A percentile compares a stretch with the other conserved stretches of the same genome.
These are phyloP conservation scores for Morelia viridis DNA, from an alignment of 2,797 vertebrate genomes.

Conservation along the genomic window DNA sequence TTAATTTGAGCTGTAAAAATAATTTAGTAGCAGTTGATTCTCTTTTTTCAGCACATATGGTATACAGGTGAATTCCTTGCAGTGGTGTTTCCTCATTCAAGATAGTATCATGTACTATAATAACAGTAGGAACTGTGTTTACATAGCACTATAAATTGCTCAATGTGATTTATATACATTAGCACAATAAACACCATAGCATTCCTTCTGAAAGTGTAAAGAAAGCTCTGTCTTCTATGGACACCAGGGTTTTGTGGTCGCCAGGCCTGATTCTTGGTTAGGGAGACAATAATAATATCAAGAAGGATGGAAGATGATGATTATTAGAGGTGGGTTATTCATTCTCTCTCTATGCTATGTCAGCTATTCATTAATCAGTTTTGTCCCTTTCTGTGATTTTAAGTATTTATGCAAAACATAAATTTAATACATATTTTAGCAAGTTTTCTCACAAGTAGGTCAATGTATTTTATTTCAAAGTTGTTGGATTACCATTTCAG, in stretches of 20 bases:
- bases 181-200: not conserved
- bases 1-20: slow-evolving; percentile 12
- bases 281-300: not conserved
- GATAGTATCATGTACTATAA: not conserved
- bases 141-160: not conserved
- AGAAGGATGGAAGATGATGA: not conserved
- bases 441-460: not conserved
- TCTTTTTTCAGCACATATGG: not conserved
- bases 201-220: not conserved
- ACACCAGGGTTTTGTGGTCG: not conserved
- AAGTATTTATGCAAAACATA: not conserved
- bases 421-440: not conserved
- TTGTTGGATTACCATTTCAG: not conserved
- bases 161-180: not conserved
- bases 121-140: not conserved
- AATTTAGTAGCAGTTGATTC: slow-evolving; percentile 11
- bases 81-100: not conserved
- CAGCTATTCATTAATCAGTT: not conserved
- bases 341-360: not conserved
- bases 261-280: too few relatives aligned
- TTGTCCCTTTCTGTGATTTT: not conserved
- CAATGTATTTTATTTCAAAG: not conserved
- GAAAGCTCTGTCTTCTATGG: not conserved
- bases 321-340: not conserved
- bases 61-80: not conserved